Evolutionary conservation across 2,888 invertebrate species (phyloP).

Genomic region (Eumacrocentrus americanus): DNA sequence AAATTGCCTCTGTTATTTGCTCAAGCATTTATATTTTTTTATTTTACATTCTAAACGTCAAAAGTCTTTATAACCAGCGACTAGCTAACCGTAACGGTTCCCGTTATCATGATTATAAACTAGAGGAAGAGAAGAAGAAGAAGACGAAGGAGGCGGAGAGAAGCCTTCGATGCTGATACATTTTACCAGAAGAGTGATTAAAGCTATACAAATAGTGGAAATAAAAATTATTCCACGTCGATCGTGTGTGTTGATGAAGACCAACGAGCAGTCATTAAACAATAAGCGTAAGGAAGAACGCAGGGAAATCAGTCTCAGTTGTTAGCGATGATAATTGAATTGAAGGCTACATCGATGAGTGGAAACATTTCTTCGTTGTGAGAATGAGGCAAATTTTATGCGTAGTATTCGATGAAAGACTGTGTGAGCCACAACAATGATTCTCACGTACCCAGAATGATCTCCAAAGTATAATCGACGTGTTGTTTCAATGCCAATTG

Average conservation of each 20-base stretch:
- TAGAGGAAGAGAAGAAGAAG: no score
- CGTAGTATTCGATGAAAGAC: no score
- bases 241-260: conserved; percentile 14
- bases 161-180: neutral
- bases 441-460: no score
- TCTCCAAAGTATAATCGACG: neutral
- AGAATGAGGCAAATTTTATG: neutral
- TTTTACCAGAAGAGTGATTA: neutral
- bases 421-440: no score
- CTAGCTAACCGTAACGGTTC: conserved; percentile 47
- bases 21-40: neutral
- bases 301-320: neutral
- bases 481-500: neutral
- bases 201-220: no score
- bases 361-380: neutral
- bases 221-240: no score
- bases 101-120: no score
- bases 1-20: neutral
- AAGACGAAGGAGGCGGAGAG: no score
- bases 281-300: neutral
- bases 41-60: conserved; percentile 3
- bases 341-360: neutral
- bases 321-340: neutral
- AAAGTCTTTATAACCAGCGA: conserved; percentile 36
- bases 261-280: neutral